Evolutionary conservation across 2,888 invertebrate genomes (phyloP), one percentile per base, ranked within the genome.

Genomic region (Galerucella nymphaeae): DNA sequence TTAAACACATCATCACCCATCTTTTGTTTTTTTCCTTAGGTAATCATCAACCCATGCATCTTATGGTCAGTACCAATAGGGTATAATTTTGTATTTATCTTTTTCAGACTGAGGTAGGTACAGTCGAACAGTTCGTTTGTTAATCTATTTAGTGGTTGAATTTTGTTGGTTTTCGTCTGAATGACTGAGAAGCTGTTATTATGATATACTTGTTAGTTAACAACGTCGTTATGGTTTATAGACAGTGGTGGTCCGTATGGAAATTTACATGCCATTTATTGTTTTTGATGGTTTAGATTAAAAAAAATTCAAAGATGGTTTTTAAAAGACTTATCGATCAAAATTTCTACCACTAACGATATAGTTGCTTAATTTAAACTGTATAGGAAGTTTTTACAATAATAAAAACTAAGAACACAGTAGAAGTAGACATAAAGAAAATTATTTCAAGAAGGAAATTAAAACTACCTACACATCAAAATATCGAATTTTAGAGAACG

Each of bases 21-120:
- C 73, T 77, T 77, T 77, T 76, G 75, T n/a, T 76, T 77, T 80
- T 79, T 75, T 73, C 62, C 61, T 74, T 73, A 64, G 61, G 67
- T 81, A 80, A 81, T 80, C 79, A 80, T 73, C 79, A 66, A 57
- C 53, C 65, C 66, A 76, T 83, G 79, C 79, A 82, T 82, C 84
- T 82, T 81, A 80, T 79, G 77, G 74, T 73, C 58, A 67, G 71
- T 75, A 77, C 79, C 80, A 79, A 85, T 84, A 85, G 82, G 84
- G 82, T 83, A 81, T 84, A 84, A 84, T 84, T 84, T 84, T 79
- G 82, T 83, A 79, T 80, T 84, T 84, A 84, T 84, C 83, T 80
- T 81, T 81, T 79, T 81, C 80, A 81, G 78, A 76, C 81, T 81
- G 83, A 81, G 81, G 84, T 83, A 81, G 83, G 85, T 84, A 82